phyloP scores from a whole-genome alignment of 2,797 vertebrate species.

The Sebastes nivosus region DNA sequence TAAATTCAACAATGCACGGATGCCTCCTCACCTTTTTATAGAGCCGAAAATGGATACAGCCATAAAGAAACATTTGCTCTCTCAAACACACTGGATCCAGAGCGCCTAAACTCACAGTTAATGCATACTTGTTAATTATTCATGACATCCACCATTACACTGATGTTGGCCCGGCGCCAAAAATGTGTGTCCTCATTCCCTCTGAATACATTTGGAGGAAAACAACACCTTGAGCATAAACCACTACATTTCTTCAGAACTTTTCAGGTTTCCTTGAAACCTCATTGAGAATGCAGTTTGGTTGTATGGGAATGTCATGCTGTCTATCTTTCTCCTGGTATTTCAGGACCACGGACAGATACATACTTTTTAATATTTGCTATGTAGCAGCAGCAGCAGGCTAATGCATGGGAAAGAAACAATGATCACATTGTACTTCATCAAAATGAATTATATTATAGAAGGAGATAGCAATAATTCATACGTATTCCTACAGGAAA shows the following conservation, averaged over 20 bases:
- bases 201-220: background rate
- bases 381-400: background rate
- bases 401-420: background rate
- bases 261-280: background rate
- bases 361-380: background rate
- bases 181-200: constrained; percentile 6
- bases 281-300: background rate
- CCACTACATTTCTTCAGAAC: background rate
- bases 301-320: fast-evolving
- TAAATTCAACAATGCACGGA: background rate
- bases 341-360: constrained; percentile 51
- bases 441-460: background rate
- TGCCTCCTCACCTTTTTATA: background rate
- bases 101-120: background rate
- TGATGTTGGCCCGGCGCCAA: background rate
- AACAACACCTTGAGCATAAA: background rate
- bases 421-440: background rate
- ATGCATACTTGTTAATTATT: constrained; percentile 48
- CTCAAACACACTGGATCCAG: background rate
- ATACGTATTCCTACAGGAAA: background rate
- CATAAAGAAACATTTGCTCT: background rate
- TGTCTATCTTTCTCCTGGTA: background rate
- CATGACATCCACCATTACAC: constrained; percentile 34
- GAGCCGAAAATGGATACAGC: background rate
- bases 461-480: background rate